Evolutionary conservation across 64 coral and sea anemone species (phyloP).

Genomic region (Catalaphyllia jardinei): DNA sequence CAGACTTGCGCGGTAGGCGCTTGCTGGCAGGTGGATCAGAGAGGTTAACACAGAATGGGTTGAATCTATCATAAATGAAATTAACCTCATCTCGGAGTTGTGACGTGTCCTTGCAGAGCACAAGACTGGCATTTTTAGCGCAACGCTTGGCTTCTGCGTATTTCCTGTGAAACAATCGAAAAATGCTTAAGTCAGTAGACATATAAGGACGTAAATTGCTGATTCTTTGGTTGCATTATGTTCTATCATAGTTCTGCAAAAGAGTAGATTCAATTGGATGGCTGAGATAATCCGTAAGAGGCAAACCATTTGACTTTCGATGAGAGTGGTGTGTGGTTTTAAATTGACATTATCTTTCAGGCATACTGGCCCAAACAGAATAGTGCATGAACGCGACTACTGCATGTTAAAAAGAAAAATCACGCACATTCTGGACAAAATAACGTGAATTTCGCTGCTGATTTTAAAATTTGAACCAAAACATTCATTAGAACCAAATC

Average conservation of each 20-base stretch:
- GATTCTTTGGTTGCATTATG: no score
- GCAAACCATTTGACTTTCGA: no score
- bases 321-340: no score
- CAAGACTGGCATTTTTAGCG: background rate
- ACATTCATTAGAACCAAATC: background rate
- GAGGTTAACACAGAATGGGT: background rate
- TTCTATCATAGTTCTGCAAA: background rate
- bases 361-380: no score
- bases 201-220: no score
- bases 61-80: constrained; percentile 21
- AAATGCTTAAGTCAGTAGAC: background rate
- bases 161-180: background rate
- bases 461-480: background rate
- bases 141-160: constrained; percentile 5
- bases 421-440: no score
- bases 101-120: background rate
- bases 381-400: no score
- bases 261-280: no score
- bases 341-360: no score
- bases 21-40: background rate
- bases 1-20: background rate
- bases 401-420: no score
- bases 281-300: no score
- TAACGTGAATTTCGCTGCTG: no score
- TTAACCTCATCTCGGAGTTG: background rate